Evolutionary conservation across 1,140 invertebrate species (phyloP).

Genomic region (Venturia canescens): DNA sequence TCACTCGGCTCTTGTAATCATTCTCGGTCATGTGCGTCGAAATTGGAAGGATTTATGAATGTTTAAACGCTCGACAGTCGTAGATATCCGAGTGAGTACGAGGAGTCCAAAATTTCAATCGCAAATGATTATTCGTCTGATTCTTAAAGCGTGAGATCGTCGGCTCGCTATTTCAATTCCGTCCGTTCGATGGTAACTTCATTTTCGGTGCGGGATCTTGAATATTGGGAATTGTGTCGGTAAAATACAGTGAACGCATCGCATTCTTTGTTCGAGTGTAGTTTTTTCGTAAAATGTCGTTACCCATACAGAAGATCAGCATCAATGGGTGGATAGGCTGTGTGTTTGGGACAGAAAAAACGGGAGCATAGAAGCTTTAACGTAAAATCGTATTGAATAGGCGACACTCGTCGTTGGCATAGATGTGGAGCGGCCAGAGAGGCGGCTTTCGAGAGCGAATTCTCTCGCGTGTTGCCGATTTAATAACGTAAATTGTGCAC

Average conservation of each 20-base stretch:
- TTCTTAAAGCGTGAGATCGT: no score
- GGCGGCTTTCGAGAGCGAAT: slow-evolving; percentile 60
- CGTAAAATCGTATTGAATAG: slow-evolving; percentile 63
- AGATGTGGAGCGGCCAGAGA: background rate
- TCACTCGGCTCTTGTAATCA: background rate
- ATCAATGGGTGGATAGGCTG: background rate
- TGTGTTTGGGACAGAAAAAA: slow-evolving; percentile 1
- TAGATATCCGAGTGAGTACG: no score
- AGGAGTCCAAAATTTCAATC: no score
- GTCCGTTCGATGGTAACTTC: no score
- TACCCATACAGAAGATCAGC: background rate
- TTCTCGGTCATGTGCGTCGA: background rate
- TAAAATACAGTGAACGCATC: background rate
- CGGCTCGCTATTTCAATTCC: no score
- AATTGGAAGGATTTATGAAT: slow-evolving; percentile 5
- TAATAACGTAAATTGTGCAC: slow-evolving; percentile 74
- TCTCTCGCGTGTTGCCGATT: slow-evolving; percentile 67
- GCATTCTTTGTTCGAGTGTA: background rate
- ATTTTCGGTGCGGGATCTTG: background rate
- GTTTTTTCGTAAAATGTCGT: background rate
- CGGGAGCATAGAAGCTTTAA: slow-evolving; percentile 50
- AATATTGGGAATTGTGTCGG: background rate
- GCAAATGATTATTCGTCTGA: no score
- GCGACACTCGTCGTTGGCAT: slow-evolving; percentile 63
- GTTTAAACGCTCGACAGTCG: background rate